These are phyloP conservation scores for Lasioglossum calceatum DNA, from an alignment of 2,888 invertebrate genomes.

Conservation along the genomic window DNA sequence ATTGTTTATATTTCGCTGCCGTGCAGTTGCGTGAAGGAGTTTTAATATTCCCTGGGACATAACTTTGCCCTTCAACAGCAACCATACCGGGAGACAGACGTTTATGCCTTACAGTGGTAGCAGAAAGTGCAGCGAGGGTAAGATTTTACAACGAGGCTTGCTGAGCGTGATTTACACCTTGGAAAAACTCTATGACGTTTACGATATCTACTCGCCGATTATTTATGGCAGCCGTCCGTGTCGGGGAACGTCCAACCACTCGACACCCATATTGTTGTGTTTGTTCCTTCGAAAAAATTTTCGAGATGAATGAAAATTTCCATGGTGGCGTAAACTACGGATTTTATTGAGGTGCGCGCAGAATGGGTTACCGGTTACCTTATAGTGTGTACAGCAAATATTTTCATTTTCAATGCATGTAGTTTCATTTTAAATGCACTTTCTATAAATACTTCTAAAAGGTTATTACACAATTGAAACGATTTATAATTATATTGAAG, in stretches of 20 bases:
- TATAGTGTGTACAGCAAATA: not conserved
- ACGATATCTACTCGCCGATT: constrained; percentile 79
- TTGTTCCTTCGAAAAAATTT: constrained; percentile 12
- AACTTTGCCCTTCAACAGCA: constrained; percentile 45
- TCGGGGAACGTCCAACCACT: constrained; percentile 20
- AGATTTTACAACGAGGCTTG: constrained; percentile 71
- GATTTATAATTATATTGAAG: too few species aligned
- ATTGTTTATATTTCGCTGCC: not conserved
- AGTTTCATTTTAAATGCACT: not conserved
- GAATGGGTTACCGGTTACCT: not conserved
- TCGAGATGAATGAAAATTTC: not conserved
- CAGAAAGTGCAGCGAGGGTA: constrained; percentile 54
- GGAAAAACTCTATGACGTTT: constrained; percentile 78
- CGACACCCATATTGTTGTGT: constrained; percentile 28
- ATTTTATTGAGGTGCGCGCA: not conserved
- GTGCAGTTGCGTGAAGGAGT: not conserved
- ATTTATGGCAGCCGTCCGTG: constrained; percentile 75
- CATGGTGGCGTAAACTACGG: not conserved
- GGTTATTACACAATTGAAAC: too few species aligned
- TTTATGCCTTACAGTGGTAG: constrained; percentile 67
- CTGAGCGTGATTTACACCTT: constrained; percentile 75
- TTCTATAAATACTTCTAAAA: not conserved
- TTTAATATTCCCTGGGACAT: constrained; percentile 1
- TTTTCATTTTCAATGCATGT: not conserved
- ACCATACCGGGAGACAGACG: constrained; percentile 56